Evolutionary conservation across 2,113 vertebrate genomes (phyloP).

Genomic region (Mustela lutreola): DNA sequence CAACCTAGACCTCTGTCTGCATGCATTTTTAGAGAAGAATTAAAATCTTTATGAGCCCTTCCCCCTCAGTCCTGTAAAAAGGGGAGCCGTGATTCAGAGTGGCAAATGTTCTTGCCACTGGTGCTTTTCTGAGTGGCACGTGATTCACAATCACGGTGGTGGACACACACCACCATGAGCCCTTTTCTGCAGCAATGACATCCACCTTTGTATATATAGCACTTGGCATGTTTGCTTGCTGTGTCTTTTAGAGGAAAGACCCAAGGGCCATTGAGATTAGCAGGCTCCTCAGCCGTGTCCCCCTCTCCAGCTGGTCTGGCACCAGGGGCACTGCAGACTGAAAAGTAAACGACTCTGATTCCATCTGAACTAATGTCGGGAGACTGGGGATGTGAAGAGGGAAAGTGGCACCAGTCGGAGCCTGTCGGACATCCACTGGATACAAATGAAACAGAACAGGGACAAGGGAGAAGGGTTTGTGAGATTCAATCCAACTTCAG

Average conservation of each 20-base stretch:
- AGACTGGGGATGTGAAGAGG: slow-evolving; percentile 15
- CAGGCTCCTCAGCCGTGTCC: slow-evolving; percentile 63
- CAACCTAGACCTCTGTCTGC: slow-evolving; percentile 78
- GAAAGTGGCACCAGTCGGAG: slow-evolving; percentile 69
- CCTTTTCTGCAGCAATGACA: slow-evolving; percentile 78
- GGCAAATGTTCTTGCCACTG: slow-evolving; percentile 90
- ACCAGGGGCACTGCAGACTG: slow-evolving; percentile 46
- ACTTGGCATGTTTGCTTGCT: slow-evolving; percentile 85
- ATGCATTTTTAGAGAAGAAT: slow-evolving; percentile 80
- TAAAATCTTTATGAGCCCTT: slow-evolving; percentile 75
- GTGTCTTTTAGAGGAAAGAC: slow-evolving; percentile 84
- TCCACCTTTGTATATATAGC: slow-evolving; percentile 77
- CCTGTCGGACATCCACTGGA: not conserved
- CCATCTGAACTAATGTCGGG: slow-evolving; percentile 58
- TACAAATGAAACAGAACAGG: slow-evolving; percentile 50
- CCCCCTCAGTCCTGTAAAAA: not conserved
- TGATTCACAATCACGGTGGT: slow-evolving; percentile 75
- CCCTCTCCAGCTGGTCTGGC: slow-evolving; percentile 60
- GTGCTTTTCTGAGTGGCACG: slow-evolving; percentile 84
- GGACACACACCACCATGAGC: slow-evolving; percentile 72
- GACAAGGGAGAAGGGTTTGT: not conserved
- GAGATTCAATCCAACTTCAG: not conserved
- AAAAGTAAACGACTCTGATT: slow-evolving; percentile 73
- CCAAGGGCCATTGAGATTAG: slow-evolving; percentile 81
- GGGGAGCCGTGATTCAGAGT: slow-evolving; percentile 82